These are phyloP conservation scores for Eugnorisma glareosa DNA, from an alignment of 2,888 invertebrate genomes.

Conservation along the genomic window DNA sequence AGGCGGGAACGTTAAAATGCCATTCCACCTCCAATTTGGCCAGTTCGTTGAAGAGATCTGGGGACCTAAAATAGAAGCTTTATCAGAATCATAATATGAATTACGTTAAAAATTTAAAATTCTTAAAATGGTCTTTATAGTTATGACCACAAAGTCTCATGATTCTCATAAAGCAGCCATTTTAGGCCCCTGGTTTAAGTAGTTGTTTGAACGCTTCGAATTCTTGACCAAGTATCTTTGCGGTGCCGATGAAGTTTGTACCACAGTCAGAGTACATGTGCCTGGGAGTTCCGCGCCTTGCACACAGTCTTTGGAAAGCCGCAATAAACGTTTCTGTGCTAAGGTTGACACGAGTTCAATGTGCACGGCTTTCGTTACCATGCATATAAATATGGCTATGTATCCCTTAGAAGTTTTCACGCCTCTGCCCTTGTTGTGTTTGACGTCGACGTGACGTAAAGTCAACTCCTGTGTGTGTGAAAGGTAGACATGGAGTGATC, in stretches of 20 bases:
- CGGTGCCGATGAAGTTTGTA: too few species aligned
- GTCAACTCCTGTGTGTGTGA: conserved; percentile 38
- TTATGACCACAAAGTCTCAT: too few species aligned
- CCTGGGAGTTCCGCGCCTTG: conserved; percentile 33
- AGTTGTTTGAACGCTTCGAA: too few species aligned
- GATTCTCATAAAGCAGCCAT: too few species aligned
- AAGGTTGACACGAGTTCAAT: conserved; percentile 6
- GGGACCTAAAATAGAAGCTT: too few species aligned
- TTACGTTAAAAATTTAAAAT: too few species aligned
- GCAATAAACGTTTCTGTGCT: neutral
- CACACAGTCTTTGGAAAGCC: conserved; percentile 35
- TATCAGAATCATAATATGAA: too few species aligned
- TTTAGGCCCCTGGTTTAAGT: too few species aligned
- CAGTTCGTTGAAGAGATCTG: too few species aligned
- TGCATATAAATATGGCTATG: conserved; percentile 47
- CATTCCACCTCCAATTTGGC: neutral
- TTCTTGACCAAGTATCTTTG: too few species aligned
- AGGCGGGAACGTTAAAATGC: neutral
- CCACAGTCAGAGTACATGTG: conserved; percentile 48
- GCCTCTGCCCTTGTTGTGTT: conserved; percentile 21
- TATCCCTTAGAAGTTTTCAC: conserved; percentile 16
- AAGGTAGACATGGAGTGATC: conserved; percentile 1
- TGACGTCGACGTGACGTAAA: conserved; percentile 31
- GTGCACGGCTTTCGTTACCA: conserved; percentile 13
- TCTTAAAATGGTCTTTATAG: too few species aligned